Evolutionary conservation across 2,113 vertebrate genomes (phyloP), one percentile per base, ranked within the genome.

Genomic region (Rhynchopsitta pachyrhyncha): DNA sequence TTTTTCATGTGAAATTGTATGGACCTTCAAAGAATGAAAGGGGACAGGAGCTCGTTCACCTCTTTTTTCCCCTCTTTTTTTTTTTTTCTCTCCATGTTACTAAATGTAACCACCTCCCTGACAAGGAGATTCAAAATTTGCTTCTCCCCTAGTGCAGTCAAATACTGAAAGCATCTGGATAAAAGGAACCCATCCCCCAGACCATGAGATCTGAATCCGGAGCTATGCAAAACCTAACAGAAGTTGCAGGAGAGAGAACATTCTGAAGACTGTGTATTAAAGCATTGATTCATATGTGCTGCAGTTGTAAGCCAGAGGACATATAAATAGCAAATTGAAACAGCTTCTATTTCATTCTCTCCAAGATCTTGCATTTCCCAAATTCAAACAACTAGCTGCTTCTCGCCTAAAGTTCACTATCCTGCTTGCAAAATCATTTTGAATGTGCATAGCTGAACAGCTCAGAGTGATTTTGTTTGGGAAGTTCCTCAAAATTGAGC

Each of bases 271-370:
- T 82, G 19, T 74, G 64, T 59, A 57, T 79, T 68, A 86, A 63
- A 87, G 55, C 53, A 60, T 35, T 78, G 67, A 84, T 70, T 93
- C 83, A 71, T 88, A 86, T 35, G 59, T 80, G 64, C 85, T 92
- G 53, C 74, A 81, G 57, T 86, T 95, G 92, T 67, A 93, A 95
- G 86, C 70, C 73, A 60, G 66, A 92, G 82, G 70, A 96, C 29
- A 17, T 89, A 91, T 35, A 95, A 90, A 93, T 62, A 93, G 86
- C 69, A 94, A 91, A 92, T 37, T 55, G 82, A 93, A 97, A 85
- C 46, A 70, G 59, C 81, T 92, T 94, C 79, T 83, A 29, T 71
- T 66, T 76, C 50, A 52, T 15, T 96, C 83, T 82, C 28, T 59
- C 35, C 44, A 37, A 76, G 85, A 87, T 20, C 88, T 86, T 73